Conservation (phyloP, 1,140 invertebrate species). For the Aphelenchoides avenae region DNA sequence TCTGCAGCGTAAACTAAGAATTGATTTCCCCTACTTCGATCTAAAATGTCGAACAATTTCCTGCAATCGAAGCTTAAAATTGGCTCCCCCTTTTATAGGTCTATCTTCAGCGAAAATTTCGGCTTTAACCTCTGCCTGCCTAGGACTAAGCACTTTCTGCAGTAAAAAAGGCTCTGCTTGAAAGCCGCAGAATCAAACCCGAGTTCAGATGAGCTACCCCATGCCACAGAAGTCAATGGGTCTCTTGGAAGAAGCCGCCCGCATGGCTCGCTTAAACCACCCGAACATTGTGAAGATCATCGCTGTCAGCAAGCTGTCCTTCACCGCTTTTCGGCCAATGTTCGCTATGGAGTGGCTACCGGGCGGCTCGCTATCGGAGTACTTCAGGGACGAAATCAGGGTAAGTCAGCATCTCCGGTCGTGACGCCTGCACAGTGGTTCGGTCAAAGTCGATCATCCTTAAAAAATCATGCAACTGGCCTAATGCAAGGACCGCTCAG, state of each 20-base stretch:
- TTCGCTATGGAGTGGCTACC: slow-evolving; percentile 56
- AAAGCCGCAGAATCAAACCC: too few species aligned
- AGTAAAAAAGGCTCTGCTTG: too few species aligned
- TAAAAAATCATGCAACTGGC: too few species aligned
- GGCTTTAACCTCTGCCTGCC: too few species aligned
- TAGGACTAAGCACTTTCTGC: too few species aligned
- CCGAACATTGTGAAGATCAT: slow-evolving; percentile 52
- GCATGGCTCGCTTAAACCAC: slow-evolving; percentile 47
- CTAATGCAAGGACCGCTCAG: not conserved
- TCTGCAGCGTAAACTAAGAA: too few species aligned
- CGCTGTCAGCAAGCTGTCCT: slow-evolving; percentile 54
- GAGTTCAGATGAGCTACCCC: slow-evolving; percentile 52
- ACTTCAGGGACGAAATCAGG: slow-evolving; percentile 49
- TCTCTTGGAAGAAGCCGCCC: slow-evolving; percentile 49
- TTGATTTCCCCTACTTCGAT: too few species aligned
- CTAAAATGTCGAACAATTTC: too few species aligned
- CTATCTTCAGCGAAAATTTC: too few species aligned
- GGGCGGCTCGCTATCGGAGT: slow-evolving; percentile 49
- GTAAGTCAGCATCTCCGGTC: too few species aligned
- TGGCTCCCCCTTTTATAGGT: too few species aligned
- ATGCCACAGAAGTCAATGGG: slow-evolving; percentile 54
- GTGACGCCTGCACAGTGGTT: not conserved
- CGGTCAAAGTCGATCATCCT: slow-evolving; percentile 2
- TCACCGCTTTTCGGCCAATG: slow-evolving; percentile 53
- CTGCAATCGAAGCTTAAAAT: too few species aligned